Conservation (phyloP, 37 sponge, comb jelly and placozoan genomes). For the Beroe ovata region DNA sequence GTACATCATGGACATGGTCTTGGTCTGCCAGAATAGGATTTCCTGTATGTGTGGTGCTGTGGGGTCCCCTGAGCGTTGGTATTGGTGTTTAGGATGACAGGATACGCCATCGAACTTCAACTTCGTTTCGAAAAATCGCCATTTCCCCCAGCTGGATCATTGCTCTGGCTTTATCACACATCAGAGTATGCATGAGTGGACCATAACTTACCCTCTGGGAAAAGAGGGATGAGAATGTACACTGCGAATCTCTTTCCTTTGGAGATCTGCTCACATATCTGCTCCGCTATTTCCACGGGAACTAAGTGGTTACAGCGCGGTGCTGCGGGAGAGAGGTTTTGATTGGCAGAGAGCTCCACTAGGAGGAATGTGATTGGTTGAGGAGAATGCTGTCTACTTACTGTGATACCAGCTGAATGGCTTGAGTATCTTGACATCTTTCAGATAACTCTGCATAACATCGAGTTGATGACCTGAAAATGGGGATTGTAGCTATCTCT, state of each 20-base stretch:
- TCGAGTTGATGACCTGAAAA: slow-evolving; percentile 37
- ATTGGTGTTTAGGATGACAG: no score
- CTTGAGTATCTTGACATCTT: slow-evolving; percentile 17
- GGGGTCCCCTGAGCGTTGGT: slow-evolving; percentile 43
- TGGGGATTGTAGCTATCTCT: no score
- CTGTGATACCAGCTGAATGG: slow-evolving; percentile 33
- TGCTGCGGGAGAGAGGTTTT: not conserved
- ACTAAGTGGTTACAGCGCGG: slow-evolving; percentile 60
- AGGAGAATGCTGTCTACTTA: not conserved
- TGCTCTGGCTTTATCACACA: no score
- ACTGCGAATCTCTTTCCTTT: slow-evolving; percentile 22
- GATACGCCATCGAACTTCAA: no score
- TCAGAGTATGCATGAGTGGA: not conserved
- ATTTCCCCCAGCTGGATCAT: no score
- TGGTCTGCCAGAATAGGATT: slow-evolving; percentile 56
- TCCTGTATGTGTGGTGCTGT: slow-evolving; percentile 41
- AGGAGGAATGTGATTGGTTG: no score
- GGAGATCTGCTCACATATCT: slow-evolving; percentile 39
- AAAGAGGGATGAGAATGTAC: slow-evolving; percentile 58
- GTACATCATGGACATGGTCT: slow-evolving; percentile 67
- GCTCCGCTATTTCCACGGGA: slow-evolving; percentile 50
- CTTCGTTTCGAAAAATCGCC: no score
- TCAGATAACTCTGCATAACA: slow-evolving; percentile 22
- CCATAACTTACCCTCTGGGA: slow-evolving; percentile 45
- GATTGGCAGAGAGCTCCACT: not conserved